Evolutionary conservation across 2,113 vertebrate species (phyloP), one percentile per base, ranked within the genome.

Genomic region (Nycticryphes semicollaris): DNA sequence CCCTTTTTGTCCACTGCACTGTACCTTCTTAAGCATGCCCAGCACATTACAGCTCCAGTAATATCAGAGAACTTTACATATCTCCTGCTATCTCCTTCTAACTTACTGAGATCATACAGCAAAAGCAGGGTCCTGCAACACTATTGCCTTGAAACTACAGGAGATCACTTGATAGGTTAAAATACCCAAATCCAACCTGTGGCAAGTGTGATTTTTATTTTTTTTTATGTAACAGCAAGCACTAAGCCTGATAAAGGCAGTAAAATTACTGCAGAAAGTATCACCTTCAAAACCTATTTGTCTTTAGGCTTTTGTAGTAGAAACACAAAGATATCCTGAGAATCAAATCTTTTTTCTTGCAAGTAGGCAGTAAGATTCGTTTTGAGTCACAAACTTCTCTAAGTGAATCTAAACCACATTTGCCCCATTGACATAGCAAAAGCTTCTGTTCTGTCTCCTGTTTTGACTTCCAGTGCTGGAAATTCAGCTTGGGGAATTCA

Each of bases 301-400:
- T 74, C 35, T 89, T 75, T 16, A 93, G 47, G 27, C 3, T 89
- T 87, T 30, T 53, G 48, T 35, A 89, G 30, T 43, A 77, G 56
- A 89, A 92, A 43, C 22, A 53, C 13, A 59, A 76, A 91, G 54
- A 63, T 21, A 80, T 6, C n/a, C 15, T 75, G 69, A 81, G 89
- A 92, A 92, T 31, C 54, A 74, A 84, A 84, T 86, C 62, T 92
- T 89, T 90, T 56, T 56, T 95, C 35, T 75, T 81, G 78, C 84
- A 84, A 82, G 43, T 22, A 81, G 66, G 67, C 28, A 50, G 12
- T 30, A 33, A 23, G 37, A 68, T 39, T 70, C 5, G 1, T n/a
- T 94, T 25, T 91, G 81, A 94, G 77, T 89, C 87, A 82, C 39
- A 51, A 27, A n/a, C 30, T 68, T 95, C 62, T 81, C 56, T 56